Base-by-base conservation (phyloP, 2,113 vertebrate genomes). In the Ictalurus punctatus region DNA sequence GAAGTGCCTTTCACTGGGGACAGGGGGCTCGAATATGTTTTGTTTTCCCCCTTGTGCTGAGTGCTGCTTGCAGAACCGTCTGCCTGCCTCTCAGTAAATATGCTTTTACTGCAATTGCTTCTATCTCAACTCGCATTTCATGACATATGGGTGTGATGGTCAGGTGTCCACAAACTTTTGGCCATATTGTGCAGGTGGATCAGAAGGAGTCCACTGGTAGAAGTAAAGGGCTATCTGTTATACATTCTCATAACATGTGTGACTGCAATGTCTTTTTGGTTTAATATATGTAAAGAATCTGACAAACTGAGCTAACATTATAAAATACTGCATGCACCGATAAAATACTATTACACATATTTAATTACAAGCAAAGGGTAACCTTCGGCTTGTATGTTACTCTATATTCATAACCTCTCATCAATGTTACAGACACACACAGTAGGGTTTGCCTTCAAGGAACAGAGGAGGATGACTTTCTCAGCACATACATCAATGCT, bases 361-460 rank as follows among this genome's bases (percentile, higher is more conserved):
- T 10, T 76, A 23, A 76, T 44, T 76, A 44, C 19, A 76, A 17
- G 2, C 78, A 30, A 16, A 54, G 1, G 25, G 13, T 80, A 52
- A n/a, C 25, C 23, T 37, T 76, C 21, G 44, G 23, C 4, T 61
- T 34, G 25, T 44, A 6, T 27, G 59, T 61, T 83, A 80, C 76
- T n/a, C 48, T 81, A 1, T 79, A 30, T 30, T 67, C 1, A 71
- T 73, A 86, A 88, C 54, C 52, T 59, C 30, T 56, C 0, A 63
- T 67, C 13, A 84, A 82, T 86, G 85, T 94, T 96, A 90, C 95
- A 99, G 98, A 99, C 95, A 97, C 97, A 90, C 98, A 99, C 95
- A 99, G 98, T 96, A 97, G 98, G 96, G 98, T 99, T 92, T 97
- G 97, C 93, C 95, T 99, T 94, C 97, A 96, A 90, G 97, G 97